Base-by-base conservation (phyloP, 2,888 invertebrate genomes). In the Lypha dubia region DNA sequence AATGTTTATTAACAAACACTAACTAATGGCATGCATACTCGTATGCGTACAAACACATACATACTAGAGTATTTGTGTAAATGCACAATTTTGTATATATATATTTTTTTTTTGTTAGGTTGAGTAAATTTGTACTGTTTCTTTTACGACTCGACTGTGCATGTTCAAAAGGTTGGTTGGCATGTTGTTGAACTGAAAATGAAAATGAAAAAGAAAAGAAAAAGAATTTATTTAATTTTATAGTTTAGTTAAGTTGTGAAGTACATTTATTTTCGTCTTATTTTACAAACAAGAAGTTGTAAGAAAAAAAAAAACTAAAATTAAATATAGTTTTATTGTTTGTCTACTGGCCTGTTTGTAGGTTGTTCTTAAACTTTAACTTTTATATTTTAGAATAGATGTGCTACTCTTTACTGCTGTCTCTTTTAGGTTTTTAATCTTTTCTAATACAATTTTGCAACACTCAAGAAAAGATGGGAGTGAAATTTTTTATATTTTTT, bases 171-270 rank as follows among this genome's bases (percentile, higher is more conserved):
- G n/a, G n/a, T n/a, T n/a, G 22, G 53, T 53, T 80, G 62, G 20
- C 46, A 51, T 65, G 24, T 84, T 65, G 62, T 73, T 22, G 53
- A 70, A 74, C 84, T 84, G 65, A 70, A n/a, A 81, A 79, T 35
- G 60, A 60, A 60, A 81, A 70, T 15, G 70, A 41, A 77, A 9
- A 22, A 67, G 38, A 71, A 74, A 41, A 77, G 13, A 22, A 67
- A 46, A 71, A 56, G 17, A 79, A 74, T 62, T n/a, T 62, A 51
- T 67, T 56, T 20, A 71, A 67, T 65, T 62, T 84, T 65, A n/a
- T n/a, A 71, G 63, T 65, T 62, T 17, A 32, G 41, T 74, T 53
- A 38, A 56, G 46, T 28, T 75, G 67, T 13, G 24, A 9, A 44
- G 44, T 58, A 15, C 28, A 35, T 46, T 41, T 67, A 60, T 67